Evolutionary conservation across 2,797 vertebrate species (phyloP).

Genomic region (Morus bassanus): DNA sequence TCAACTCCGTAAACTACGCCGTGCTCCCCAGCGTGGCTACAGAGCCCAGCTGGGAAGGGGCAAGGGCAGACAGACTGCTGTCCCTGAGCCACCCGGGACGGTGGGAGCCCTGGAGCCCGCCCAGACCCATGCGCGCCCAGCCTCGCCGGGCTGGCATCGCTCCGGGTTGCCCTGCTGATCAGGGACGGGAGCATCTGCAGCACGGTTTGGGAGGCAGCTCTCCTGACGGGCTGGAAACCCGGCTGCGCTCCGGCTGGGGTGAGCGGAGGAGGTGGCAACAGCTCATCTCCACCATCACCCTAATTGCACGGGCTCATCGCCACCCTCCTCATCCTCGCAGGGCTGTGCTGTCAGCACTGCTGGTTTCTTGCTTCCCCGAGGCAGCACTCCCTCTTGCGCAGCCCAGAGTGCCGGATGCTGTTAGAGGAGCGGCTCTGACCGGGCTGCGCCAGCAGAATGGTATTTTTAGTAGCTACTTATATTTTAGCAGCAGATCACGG

Average conservation of each 20-base stretch:
- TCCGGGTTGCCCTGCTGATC: no score
- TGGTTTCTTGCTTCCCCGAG: not conserved
- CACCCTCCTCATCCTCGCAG: not conserved
- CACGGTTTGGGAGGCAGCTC: not conserved
- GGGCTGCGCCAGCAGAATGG: not conserved
- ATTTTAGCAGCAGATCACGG: not conserved
- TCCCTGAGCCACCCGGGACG: rapidly evolving
- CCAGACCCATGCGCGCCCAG: not conserved
- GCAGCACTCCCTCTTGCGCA: not conserved
- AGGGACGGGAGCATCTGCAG: not conserved
- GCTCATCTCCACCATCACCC: not conserved
- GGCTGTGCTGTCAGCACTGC: not conserved
- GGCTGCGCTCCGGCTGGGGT: not conserved
- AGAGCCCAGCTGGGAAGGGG: not conserved
- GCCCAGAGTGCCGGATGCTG: not conserved
- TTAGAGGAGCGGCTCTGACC: not conserved
- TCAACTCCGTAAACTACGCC: not conserved
- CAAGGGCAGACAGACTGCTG: not conserved
- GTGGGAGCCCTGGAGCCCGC: not conserved
- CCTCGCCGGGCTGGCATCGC: not conserved
- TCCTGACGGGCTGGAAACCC: not conserved
- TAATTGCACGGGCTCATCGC: rapidly evolving
- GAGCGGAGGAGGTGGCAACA: not conserved
- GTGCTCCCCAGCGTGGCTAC: rapidly evolving
- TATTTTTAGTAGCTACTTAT: not conserved